A percentile compares a stretch with the other conserved stretches of the same genome.
phyloP scores from a whole-genome alignment of 2,797 vertebrate species.

The Hylomyscus alleni region DNA sequence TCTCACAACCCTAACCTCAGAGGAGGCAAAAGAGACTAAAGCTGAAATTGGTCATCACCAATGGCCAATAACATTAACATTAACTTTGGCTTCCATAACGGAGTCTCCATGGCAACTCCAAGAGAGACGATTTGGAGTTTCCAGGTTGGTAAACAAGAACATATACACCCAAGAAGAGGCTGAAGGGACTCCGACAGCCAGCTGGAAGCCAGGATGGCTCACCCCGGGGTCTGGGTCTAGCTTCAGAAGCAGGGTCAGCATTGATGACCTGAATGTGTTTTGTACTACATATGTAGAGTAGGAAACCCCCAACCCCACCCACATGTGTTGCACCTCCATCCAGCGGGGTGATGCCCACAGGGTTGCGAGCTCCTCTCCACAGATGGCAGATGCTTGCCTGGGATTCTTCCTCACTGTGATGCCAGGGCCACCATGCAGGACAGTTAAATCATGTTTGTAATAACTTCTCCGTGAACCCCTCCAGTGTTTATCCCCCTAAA shows the following conservation, averaged over 20 bases:
- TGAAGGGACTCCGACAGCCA: not conserved
- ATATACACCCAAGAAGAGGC: not conserved
- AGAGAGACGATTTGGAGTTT: not conserved
- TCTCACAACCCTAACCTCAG: not conserved
- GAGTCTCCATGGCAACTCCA: not conserved
- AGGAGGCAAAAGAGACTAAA: not conserved
- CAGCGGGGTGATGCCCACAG: too few relatives aligned
- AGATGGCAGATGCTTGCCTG: fast-evolving
- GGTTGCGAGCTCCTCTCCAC: not conserved
- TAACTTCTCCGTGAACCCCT: not conserved
- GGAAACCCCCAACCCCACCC: not conserved
- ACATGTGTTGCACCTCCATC: not conserved
- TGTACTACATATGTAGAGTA: not conserved
- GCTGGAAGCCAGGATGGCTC: not conserved
- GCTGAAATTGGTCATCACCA: not conserved
- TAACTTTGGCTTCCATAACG: not conserved
- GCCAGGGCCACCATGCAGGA: not conserved
- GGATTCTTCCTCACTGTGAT: not conserved
- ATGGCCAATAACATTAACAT: not conserved
- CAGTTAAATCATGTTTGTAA: conserved; percentile 1
- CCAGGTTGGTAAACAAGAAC: not conserved
- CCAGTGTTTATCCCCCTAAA: conserved; percentile 3
- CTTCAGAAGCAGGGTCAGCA: not conserved
- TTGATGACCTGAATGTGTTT: too few relatives aligned
- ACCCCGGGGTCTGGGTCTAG: not conserved